phyloP scores from a whole-genome alignment of 2,888 invertebrate genomes.

The Orthosia cruda region DNA sequence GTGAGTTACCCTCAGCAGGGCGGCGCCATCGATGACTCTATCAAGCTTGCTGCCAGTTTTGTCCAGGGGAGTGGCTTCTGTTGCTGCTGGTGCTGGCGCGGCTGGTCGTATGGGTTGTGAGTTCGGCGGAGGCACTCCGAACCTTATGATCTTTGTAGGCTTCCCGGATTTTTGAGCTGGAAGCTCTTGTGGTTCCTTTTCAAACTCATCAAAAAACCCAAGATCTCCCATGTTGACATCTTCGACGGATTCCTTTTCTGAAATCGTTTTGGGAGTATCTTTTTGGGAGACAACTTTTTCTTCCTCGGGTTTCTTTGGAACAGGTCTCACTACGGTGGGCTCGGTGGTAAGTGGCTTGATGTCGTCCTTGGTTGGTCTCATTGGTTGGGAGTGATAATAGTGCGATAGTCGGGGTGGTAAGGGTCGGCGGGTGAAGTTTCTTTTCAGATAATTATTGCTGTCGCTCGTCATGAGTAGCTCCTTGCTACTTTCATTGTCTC shows the following conservation, averaged over 20 bases:
- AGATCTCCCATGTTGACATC: constrained; percentile 79
- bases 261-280: constrained; percentile 30
- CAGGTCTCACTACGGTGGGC: constrained; percentile 28
- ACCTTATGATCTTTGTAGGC: background rate
- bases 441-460: constrained; percentile 81
- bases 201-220: constrained; percentile 78
- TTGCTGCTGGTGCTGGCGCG: background rate
- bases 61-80: constrained; percentile 73
- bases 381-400: constrained; percentile 71
- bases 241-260: constrained; percentile 71
- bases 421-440: constrained; percentile 85
- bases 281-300: constrained; percentile 40
- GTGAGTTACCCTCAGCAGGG: constrained; percentile 79
- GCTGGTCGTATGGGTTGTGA: background rate
- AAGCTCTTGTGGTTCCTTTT: constrained; percentile 37
- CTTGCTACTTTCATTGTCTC: constrained; percentile 92
- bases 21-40: constrained; percentile 84
- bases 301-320: constrained; percentile 39
- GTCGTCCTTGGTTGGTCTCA: constrained; percentile 16
- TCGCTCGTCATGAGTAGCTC: constrained; percentile 93
- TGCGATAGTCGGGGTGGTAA: constrained; percentile 82
- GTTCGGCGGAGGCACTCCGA: constrained; percentile 41
- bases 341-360: constrained; percentile 32
- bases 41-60: constrained; percentile 81
- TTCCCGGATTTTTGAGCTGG: background rate